Evolutionary conservation across 2,888 invertebrate species (phyloP).

Genomic region (Stenoptilia bipunctidactyla): DNA sequence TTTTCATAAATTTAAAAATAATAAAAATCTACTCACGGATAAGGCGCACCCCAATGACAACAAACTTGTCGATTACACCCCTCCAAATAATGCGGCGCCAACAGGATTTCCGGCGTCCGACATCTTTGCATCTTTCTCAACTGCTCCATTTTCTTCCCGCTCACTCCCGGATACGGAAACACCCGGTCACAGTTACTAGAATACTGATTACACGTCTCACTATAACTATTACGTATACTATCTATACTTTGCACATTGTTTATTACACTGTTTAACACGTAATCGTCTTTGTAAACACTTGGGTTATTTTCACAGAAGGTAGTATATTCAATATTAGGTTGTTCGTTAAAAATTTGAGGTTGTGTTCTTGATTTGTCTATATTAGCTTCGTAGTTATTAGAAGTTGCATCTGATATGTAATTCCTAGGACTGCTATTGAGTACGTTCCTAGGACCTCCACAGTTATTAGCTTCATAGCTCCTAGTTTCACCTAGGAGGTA

Average conservation of each 20-base stretch:
- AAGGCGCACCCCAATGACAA: conserved; percentile 60
- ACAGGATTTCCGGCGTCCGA: conserved; percentile 82
- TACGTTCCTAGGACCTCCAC: conserved; percentile 51
- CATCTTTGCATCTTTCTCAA: conserved; percentile 61
- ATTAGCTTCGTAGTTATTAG: conserved; percentile 36
- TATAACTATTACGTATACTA: conserved; percentile 34
- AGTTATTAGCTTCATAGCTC: conserved; percentile 38
- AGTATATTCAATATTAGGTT: conserved; percentile 32
- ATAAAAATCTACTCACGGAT: conserved; percentile 29
- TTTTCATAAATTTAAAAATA: too few species aligned
- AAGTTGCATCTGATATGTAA: conserved; percentile 26
- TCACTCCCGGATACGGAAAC: conserved; percentile 55
- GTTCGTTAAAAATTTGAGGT: conserved; percentile 34
- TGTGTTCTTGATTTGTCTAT: conserved; percentile 29
- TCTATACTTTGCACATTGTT: conserved; percentile 41
- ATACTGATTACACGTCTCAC: conserved; percentile 31
- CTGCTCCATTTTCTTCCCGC: conserved; percentile 61
- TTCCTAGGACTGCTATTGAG: conserved; percentile 14
- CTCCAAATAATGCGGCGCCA: conserved; percentile 81
- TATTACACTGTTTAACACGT: conserved; percentile 34
- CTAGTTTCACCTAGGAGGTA: conserved; percentile 36
- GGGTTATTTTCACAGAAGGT: conserved; percentile 40
- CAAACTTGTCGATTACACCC: conserved; percentile 49
- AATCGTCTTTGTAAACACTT: conserved; percentile 39
- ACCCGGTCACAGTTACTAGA: conserved; percentile 37